Base-by-base conservation (phyloP, 2,113 vertebrate species). In the Engraulis encrasicolus region DNA sequence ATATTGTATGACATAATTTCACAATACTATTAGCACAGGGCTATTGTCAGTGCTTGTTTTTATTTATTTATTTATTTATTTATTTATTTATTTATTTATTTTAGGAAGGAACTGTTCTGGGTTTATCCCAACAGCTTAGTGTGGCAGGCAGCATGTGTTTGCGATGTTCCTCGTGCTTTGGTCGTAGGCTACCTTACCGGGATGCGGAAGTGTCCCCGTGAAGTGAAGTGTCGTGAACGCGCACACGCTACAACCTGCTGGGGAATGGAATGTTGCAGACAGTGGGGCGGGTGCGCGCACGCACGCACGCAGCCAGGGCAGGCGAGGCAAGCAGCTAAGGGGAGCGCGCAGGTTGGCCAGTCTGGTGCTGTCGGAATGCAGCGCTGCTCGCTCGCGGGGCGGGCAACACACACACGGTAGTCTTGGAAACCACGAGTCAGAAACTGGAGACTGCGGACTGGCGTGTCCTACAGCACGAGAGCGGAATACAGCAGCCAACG, bases 401-500 rank as follows among this genome's bases (percentile, higher is more conserved):
- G 23, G 23, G 58, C 58, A 27, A 27, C 58, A 27, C 20, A 27
- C 58, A 27, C 20, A 61, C 20, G 23, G 58, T 66, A 66, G 58
- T 66, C 23, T 66, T n/a, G 58, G 58, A 31, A 14, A 66, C 58
- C 20, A 23, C 54, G 27, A 19, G 79, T 74, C 38, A 49, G 78
- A 80, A 45, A 50, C 78, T 54, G 37, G 78, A 80, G 78, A 45
- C 19, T 37, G 79, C 78, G 45, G 45, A 52, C 15, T 81, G 81
- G 81, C 61, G 78, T 52, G 50, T 20, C 38, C n/a, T 79, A 34
- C 17, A n/a, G n/a, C n/a, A 81, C 27, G n/a, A 85, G 31, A 82
- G 23, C 71, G 19, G 74, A 19, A 82, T 27, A 34, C 17, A 17
- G 37, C 31, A 40, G n/a, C n/a, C n/a, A n/a, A n/a, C n/a, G n/a